Base-by-base conservation (phyloP, 2,888 invertebrate genomes). In the Campoplex nolae region DNA sequence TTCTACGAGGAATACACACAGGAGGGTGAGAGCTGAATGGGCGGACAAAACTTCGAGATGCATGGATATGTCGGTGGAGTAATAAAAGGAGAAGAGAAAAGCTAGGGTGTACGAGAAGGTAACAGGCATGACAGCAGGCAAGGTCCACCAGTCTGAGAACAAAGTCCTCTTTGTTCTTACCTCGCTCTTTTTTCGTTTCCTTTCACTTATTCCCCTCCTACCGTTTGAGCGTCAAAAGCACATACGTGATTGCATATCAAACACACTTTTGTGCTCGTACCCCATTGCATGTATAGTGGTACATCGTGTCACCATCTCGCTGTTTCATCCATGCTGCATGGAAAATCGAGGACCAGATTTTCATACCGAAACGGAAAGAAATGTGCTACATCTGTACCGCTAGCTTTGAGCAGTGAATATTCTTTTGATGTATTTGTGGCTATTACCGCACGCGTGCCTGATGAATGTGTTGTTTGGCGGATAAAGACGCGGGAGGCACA, bases 91-190 rank as follows among this genome's bases (percentile, higher is more conserved):
- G 23, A 32, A 58, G 45, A 71, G 65, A 65, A 65, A 81, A 82
- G 68, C 54, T 42, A 82, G 51, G 56, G 62, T 38, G 18, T 71
- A 67, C 16, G 56, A 74, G 67, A 32, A 48, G 48, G 67, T 65
- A 65, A 73, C 45, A 56, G 18, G 68, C 35, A 58, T 48, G 68
- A 42, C 54, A 80, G 28, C 54, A 80, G 28, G 79, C 54, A 71
- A 58, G 65, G 76, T 76, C 76, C 73, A 32, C 42, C 56, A 28
- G 32, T 38, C 28, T 65, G 67, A 48, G 73, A 68, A 81, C 81
- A 81, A 81, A 81, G 76, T 77, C 67, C 62, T 77, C 80, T 76
- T 81, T 73, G 85, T 85, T 85, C 77, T 81, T 80, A 85, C 73
- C 65, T 77, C 76, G 76, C 58, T 58, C 68, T 80, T 75, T 23